phyloP scores from a whole-genome alignment of 37 sponge, comb jelly and placozoan genomes.

The Diacarnus erythraeanus region DNA sequence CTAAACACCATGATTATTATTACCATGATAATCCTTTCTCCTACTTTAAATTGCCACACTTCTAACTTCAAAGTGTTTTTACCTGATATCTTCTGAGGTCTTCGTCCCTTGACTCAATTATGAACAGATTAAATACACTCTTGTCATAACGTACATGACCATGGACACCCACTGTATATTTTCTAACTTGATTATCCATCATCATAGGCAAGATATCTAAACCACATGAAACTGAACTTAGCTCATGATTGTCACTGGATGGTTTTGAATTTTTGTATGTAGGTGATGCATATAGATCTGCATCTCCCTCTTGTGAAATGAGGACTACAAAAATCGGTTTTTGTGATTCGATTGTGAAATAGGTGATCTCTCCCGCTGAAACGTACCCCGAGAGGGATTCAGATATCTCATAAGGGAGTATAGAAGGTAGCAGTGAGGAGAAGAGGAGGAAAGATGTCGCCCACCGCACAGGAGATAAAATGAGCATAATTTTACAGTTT shows the following conservation, averaged over 20 bases:
- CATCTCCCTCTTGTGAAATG: conserved; percentile 37
- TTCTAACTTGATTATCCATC: neutral
- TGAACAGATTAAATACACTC: conserved; percentile 16
- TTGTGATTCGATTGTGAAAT: conserved; percentile 26
- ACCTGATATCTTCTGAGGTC: conserved; percentile 42
- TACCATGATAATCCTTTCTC: too few species aligned
- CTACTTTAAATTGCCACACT: too few species aligned
- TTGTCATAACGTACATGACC: conserved; percentile 40
- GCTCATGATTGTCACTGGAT: conserved; percentile 16
- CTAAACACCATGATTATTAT: too few species aligned
- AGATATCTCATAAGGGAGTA: neutral
- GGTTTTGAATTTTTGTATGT: conserved; percentile 15
- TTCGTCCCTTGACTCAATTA: conserved; percentile 15
- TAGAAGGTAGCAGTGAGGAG: neutral
- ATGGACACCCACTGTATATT: conserved; percentile 20
- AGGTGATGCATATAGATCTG: conserved; percentile 35
- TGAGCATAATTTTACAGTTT: too few species aligned
- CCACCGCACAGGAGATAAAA: neutral
- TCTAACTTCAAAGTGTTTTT: neutral
- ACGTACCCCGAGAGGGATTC: conserved; percentile 8
- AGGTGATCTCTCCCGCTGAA: conserved; percentile 19
- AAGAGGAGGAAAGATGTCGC: neutral
- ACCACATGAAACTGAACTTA: conserved; percentile 40
- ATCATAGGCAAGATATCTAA: conserved; percentile 27
- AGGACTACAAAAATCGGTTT: conserved; percentile 10